A percentile compares a stretch with the other conserved stretches of the same genome.
These are phyloP conservation scores for Spodoptera frugiperda DNA, from an alignment of 1,140 invertebrate genomes.

Conservation along the genomic window DNA sequence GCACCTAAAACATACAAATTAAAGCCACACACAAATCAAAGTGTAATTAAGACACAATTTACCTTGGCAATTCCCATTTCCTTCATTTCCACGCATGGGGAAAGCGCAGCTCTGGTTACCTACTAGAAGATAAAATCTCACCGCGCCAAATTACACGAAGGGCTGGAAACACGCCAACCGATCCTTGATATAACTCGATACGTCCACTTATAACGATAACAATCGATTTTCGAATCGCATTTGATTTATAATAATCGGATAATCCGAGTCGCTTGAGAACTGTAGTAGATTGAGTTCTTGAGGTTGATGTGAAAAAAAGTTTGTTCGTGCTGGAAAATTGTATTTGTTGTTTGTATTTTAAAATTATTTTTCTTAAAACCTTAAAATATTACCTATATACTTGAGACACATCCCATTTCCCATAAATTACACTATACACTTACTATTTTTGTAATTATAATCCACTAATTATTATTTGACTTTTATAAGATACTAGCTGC, in stretches of 20 bases:
- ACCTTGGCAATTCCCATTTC: not conserved
- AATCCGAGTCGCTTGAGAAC: not conserved
- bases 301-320: not conserved
- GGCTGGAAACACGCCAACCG: slow-evolving; percentile 34
- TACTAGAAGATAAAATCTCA: slow-evolving; percentile 30
- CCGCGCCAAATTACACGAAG: slow-evolving; percentile 35
- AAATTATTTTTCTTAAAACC: too few species aligned
- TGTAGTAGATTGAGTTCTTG: not conserved
- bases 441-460: too few species aligned
- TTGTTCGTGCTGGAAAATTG: too few species aligned
- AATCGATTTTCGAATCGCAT: slow-evolving; percentile 36
- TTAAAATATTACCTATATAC: too few species aligned
- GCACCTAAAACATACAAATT: too few species aligned
- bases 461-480: too few species aligned
- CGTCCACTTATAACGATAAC: slow-evolving; percentile 29
- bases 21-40: too few species aligned
- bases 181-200: slow-evolving; percentile 23
- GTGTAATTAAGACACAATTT: not conserved
- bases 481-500: too few species aligned
- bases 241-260: slow-evolving; percentile 32
- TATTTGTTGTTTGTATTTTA: too few species aligned
- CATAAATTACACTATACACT: too few species aligned
- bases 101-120: slow-evolving; percentile 9
- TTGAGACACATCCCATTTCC: too few species aligned
- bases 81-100: not conserved